Evolutionary conservation across 2,888 invertebrate species (phyloP).

Genomic region (Lumbricus terrestris): DNA sequence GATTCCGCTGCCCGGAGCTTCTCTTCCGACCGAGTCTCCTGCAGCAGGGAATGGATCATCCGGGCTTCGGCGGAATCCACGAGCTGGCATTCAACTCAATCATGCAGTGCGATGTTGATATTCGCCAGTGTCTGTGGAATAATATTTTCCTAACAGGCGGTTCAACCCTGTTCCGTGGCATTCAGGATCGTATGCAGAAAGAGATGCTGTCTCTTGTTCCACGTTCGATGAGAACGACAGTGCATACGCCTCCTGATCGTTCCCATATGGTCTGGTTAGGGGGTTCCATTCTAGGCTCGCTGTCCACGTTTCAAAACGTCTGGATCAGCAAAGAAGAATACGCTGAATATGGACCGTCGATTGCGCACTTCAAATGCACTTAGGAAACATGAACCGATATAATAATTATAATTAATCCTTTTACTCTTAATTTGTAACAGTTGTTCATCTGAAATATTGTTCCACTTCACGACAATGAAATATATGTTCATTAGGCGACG

Average conservation of each 20-base stretch:
- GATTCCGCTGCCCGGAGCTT: constrained; percentile 54
- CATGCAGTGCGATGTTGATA: constrained; percentile 58
- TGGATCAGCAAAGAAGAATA: constrained; percentile 97
- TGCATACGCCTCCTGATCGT: constrained; percentile 89
- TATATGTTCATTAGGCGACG: too few species aligned
- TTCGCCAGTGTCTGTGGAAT: constrained; percentile 61
- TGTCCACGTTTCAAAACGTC: constrained; percentile 87
- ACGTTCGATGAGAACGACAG: constrained; percentile 68
- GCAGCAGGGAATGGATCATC: constrained; percentile 50
- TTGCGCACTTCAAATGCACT: constrained; percentile 69
- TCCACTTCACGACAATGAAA: background rate
- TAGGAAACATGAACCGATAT: too few species aligned
- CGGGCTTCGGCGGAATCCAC: constrained; percentile 43
- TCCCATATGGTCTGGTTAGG: constrained; percentile 99
- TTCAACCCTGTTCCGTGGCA: constrained; percentile 95
- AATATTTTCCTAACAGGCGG: constrained; percentile 81
- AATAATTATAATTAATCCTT: too few species aligned
- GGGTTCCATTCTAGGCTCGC: constrained; percentile 89
- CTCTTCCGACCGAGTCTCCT: constrained; percentile 58
- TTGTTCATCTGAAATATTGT: background rate
- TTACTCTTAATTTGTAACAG: background rate
- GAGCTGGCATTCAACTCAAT: constrained; percentile 51
- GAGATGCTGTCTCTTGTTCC: constrained; percentile 84
- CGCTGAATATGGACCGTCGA: constrained; percentile 92
- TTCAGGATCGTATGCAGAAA: constrained; percentile 95